Evolutionary conservation across 2,888 invertebrate genomes (phyloP), one percentile per base, ranked within the genome.

Genomic region (Sinotaia quadrata): DNA sequence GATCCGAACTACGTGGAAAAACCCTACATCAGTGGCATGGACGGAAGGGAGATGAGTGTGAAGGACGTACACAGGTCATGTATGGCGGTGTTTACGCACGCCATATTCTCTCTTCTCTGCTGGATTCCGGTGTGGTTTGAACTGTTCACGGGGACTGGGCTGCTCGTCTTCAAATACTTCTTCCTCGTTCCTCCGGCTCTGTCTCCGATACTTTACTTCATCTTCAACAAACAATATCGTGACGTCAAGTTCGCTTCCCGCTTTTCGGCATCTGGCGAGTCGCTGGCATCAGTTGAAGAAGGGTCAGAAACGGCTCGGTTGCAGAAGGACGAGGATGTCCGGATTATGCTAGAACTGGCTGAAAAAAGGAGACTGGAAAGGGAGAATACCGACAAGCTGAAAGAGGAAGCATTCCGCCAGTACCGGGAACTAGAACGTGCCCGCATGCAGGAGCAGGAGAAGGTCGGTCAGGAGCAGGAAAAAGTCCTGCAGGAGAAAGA

Each of bases 41-140:
- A 29, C 24, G 27, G 10, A 29, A 15, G 8, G 10, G 54, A 29
- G 27, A 24, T 54, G 27, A 31, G 29, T 27, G 54, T 31, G 21
- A 4, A n/a, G 8, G 27, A 54, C 54, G 54, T 54, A 31, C 54
- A 54, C 54, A 54, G 31, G 27, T 18, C 54, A 8, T 54, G 54
- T 31, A 5, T 54, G 27, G 29, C 29, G 54, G 27, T 24, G 27
- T 2, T 18, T 1, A 2, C 29, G 2, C 27, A 15, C 12, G 27
- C 54, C 54, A 1, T n/a, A 15, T 24, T 54, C 8, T 2, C 54
- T 18, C 18, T 54, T 31, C 54, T 54, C 1, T 27, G n/a, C 2
- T 54, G 54, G 54, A 8, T 54, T 27, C 54, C 54, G 5, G 54
- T 54, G 12, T 54, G 54, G 54, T 18, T 54, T 8, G 2, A 24